These are phyloP conservation scores for Lasiurus borealis DNA, from an alignment of 2,113 vertebrate species.

Conservation along the genomic window DNA sequence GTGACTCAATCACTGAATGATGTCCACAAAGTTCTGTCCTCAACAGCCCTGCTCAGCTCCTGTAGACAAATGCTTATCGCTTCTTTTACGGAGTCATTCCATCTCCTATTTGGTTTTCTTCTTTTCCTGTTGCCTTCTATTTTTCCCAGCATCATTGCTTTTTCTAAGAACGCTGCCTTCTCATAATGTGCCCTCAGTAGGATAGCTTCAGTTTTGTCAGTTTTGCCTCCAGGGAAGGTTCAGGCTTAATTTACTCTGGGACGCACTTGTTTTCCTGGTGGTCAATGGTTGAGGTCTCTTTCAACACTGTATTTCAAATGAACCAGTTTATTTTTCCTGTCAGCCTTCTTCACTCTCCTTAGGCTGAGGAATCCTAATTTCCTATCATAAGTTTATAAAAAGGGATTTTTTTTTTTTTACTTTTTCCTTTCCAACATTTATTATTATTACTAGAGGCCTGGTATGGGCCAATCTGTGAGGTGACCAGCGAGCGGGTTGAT, in stretches of 20 bases:
- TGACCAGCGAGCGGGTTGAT: too few relatives aligned
- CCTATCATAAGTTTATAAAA: not conserved
- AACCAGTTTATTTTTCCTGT: not conserved
- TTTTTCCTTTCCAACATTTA: conserved; percentile 34
- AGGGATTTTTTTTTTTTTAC: conserved; percentile 11
- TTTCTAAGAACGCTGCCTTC: not conserved
- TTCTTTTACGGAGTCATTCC: not conserved
- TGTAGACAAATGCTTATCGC: not conserved
- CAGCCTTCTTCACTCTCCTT: not conserved
- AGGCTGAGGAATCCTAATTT: conserved; percentile 43
- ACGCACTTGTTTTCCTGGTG: not conserved
- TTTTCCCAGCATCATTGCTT: not conserved
- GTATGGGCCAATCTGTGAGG: too few relatives aligned
- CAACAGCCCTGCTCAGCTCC: not conserved
- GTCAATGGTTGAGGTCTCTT: not conserved
- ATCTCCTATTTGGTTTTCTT: not conserved
- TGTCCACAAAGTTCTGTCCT: not conserved
- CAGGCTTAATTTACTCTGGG: not conserved
- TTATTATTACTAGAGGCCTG: too few relatives aligned
- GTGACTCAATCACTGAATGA: not conserved
- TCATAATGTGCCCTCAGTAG: not conserved
- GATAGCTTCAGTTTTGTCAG: not conserved
- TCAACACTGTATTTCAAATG: not conserved
- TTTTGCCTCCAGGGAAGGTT: not conserved
- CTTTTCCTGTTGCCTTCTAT: not conserved